phyloP scores from a whole-genome alignment of 2,888 invertebrate species.

The Pyrochroa serraticornis region DNA sequence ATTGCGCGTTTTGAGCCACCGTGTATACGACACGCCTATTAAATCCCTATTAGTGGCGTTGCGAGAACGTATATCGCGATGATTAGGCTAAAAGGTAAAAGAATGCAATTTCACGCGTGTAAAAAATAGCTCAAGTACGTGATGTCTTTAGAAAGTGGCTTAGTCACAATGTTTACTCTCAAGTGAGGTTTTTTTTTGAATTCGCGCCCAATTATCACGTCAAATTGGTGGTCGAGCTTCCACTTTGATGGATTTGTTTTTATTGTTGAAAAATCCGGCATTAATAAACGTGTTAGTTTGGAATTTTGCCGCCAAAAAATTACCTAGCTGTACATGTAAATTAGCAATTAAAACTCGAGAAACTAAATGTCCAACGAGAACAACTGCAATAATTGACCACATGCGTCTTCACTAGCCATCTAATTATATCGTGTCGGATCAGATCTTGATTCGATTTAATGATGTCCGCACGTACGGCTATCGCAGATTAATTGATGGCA shows the following conservation, averaged over 20 bases:
- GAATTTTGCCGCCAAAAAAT: neutral
- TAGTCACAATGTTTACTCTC: slow-evolving; percentile 23
- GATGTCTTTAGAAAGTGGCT: slow-evolving; percentile 28
- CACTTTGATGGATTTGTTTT: slow-evolving; percentile 4
- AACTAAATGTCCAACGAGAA: too few species aligned
- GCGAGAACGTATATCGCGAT: neutral
- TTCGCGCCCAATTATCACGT: slow-evolving; percentile 5
- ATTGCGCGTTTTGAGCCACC: slow-evolving; percentile 17
- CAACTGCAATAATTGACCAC: too few species aligned
- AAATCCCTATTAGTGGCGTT: slow-evolving; percentile 10
- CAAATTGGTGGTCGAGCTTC: slow-evolving; percentile 7
- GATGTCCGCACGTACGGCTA: too few species aligned
- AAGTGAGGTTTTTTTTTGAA: slow-evolving; percentile 4
- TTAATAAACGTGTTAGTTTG: neutral
- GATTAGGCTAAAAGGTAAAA: slow-evolving; percentile 8
- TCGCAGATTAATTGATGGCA: too few species aligned
- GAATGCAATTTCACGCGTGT: slow-evolving; percentile 11
- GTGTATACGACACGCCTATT: slow-evolving; percentile 21
- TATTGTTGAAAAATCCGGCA: neutral
- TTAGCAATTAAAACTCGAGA: too few species aligned
- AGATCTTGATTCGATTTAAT: too few species aligned
- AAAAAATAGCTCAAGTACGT: slow-evolving; percentile 15
- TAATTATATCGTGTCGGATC: too few species aligned
- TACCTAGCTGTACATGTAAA: too few species aligned
- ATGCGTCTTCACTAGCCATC: too few species aligned